phyloP scores from a whole-genome alignment of 2,113 vertebrate genomes.

The Paraplagusia blochii region DNA sequence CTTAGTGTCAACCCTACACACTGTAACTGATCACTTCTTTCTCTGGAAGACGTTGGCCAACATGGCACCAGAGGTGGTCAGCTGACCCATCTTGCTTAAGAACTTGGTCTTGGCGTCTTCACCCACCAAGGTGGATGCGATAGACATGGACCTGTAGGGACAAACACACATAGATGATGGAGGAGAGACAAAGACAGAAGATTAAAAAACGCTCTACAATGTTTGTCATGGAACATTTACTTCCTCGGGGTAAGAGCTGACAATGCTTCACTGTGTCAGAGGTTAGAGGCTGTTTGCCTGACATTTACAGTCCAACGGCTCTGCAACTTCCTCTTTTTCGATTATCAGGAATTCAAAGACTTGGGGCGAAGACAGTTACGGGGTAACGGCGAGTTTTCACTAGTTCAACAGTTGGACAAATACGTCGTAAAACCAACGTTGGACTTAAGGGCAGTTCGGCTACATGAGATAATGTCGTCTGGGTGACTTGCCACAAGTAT shows the following conservation, averaged over 20 bases:
- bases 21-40: conserved; percentile 80
- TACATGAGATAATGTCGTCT: background rate
- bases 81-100: conserved; percentile 98
- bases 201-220: background rate
- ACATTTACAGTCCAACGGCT: conserved; percentile 63
- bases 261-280: conserved; percentile 13
- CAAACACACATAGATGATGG: background rate
- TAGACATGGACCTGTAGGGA: conserved; percentile 87
- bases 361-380: conserved; percentile 4
- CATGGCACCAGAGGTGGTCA: conserved; percentile 98
- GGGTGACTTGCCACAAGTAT: background rate
- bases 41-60: conserved; percentile 98
- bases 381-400: conserved; percentile 9
- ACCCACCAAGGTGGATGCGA: conserved; percentile 94
- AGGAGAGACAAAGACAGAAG: background rate
- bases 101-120: conserved; percentile 99
- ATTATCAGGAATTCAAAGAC: conserved; percentile 5
- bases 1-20: conserved; percentile 15
- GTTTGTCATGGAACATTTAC: background rate
- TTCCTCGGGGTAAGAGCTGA: background rate
- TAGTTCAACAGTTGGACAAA: conserved; percentile 41
- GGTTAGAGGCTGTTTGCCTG: conserved; percentile 39
- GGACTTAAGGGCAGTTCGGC: background rate
- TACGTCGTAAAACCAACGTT: conserved; percentile 1
- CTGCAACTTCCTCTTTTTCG: conserved; percentile 61